These are phyloP conservation scores for Troides helena DNA, from an alignment of 2,888 invertebrate genomes.

Conservation along the genomic window DNA sequence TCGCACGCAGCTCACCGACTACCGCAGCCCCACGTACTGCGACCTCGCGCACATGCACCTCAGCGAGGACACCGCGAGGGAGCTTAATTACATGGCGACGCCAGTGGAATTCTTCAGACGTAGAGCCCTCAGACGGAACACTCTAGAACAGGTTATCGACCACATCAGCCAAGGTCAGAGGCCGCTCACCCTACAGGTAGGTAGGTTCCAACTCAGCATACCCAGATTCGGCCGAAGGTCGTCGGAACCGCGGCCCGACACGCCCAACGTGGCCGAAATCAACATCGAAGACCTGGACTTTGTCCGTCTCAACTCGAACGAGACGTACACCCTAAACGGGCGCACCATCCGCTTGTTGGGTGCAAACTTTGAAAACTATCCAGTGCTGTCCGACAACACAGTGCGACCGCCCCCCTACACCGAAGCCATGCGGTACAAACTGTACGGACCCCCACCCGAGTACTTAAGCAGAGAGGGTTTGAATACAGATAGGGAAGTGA, in stretches of 20 bases:
- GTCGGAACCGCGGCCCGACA: constrained; percentile 55
- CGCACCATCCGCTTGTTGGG: constrained; percentile 68
- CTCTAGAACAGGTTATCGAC: constrained; percentile 54
- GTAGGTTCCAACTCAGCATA: constrained; percentile 62
- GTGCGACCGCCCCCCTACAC: constrained; percentile 64
- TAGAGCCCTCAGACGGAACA: constrained; percentile 44
- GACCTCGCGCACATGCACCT: constrained; percentile 52
- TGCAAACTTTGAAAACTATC: constrained; percentile 64
- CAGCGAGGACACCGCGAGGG: constrained; percentile 39
- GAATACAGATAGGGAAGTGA: constrained; percentile 36
- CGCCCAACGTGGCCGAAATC: constrained; percentile 64
- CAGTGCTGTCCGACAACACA: constrained; percentile 42
- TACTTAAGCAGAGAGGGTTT: constrained; percentile 58
- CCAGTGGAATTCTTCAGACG: constrained; percentile 53
- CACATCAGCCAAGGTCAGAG: constrained; percentile 47
- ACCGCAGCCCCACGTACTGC: constrained; percentile 58
- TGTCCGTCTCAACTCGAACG: constrained; percentile 54
- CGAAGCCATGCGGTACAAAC: constrained; percentile 64
- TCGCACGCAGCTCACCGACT: constrained; percentile 41
- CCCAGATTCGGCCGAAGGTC: constrained; percentile 52
- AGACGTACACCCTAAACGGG: constrained; percentile 72
- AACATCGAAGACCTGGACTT: constrained; percentile 63
- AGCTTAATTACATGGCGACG: constrained; percentile 57
- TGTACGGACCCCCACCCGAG: constrained; percentile 72
- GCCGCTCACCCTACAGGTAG: constrained; percentile 60